Evolutionary conservation across 2,888 invertebrate genomes (phyloP).

Genomic region (Hyposoter dolosus): DNA sequence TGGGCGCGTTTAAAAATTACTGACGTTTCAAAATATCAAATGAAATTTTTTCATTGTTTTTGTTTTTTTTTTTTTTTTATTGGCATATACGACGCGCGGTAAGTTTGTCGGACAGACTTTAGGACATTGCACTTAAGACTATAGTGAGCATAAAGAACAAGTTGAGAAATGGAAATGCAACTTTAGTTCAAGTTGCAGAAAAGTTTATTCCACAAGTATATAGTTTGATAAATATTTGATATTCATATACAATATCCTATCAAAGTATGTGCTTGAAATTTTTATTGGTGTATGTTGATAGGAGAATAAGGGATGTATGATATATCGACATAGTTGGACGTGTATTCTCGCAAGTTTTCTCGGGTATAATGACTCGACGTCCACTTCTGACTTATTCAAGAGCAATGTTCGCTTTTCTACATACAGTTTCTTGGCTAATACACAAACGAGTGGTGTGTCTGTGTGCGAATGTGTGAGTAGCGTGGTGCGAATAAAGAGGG

Average conservation of each 20-base stretch:
- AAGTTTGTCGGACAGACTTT: neutral
- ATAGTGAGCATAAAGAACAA: neutral
- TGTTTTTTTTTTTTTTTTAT: neutral
- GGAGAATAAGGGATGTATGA: neutral
- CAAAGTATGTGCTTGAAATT: neutral
- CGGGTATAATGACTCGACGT: conserved; percentile 65
- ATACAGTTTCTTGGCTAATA: conserved; percentile 21
- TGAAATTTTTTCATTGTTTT: neutral
- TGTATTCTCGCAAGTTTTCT: conserved; percentile 36
- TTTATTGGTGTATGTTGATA: neutral
- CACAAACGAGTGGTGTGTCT: neutral
- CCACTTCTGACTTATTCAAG: conserved; percentile 65
- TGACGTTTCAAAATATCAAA: neutral
- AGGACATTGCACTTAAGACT: conserved; percentile 27
- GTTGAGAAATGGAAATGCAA: conserved; percentile 4
- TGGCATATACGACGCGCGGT: neutral
- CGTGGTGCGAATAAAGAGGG: conserved; percentile 52
- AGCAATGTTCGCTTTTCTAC: conserved; percentile 36
- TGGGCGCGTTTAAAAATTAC: neutral
- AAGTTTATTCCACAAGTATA: conserved; percentile 1
- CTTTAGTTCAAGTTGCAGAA: neutral
- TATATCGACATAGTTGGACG: conserved; percentile 23
- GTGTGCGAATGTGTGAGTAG: neutral
- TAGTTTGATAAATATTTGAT: neutral
- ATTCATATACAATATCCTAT: neutral